A percentile compares a stretch with the other conserved stretches of the same genome.
Conservation (phyloP, 2,113 vertebrate species). For the Notarius quadriscutis region DNA sequence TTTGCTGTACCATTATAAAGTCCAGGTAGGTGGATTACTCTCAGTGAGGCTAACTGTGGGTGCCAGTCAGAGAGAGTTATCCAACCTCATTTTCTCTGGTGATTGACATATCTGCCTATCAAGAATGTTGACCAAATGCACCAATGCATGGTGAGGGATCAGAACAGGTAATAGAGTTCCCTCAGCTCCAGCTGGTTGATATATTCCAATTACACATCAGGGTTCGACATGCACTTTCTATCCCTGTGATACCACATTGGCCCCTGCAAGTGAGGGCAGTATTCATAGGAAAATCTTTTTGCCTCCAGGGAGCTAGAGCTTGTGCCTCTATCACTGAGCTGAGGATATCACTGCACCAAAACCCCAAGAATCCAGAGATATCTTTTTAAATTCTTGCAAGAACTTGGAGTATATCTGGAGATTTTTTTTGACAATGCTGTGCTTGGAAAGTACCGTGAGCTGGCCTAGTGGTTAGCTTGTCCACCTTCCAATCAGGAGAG, state of each 20-base stretch:
- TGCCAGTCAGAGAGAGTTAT: neutral
- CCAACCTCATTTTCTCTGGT: neutral
- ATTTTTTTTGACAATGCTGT: no score
- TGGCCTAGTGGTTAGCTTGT: no score
- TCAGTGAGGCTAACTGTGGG: neutral
- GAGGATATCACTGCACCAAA: neutral
- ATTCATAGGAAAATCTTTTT: neutral
- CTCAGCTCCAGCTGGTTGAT: neutral
- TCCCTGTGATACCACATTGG: neutral
- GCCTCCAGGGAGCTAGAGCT: neutral
- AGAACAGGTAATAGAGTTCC: neutral
- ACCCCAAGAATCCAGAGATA: no score
- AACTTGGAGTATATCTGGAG: no score
- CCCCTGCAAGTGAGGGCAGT: neutral
- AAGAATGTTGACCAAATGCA: neutral
- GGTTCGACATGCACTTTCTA: neutral
- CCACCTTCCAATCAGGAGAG: no score
- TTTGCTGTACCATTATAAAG: neutral
- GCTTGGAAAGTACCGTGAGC: no score
- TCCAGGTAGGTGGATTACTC: neutral
- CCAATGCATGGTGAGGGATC: neutral
- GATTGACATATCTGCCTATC: neutral
- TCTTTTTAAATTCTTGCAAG: no score
- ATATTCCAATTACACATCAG: neutral
- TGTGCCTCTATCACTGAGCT: neutral